A percentile compares a stretch with the other conserved stretches of the same genome.
Conservation (phyloP, 2,113 vertebrate species). For the Potamarius usumacintae region DNA sequence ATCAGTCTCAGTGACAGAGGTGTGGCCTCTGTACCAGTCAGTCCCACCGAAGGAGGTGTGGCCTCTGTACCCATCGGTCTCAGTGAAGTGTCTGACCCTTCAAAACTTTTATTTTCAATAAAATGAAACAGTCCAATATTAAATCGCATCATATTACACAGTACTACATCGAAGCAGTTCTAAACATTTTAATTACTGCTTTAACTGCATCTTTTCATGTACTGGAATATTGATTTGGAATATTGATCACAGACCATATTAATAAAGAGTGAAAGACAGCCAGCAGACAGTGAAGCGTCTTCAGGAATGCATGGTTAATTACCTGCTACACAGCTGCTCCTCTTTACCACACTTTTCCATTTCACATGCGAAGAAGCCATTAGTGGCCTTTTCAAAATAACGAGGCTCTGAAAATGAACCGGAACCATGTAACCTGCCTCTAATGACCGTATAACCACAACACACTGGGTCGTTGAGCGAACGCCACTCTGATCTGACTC, state of each 20-base stretch:
- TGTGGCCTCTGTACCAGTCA: too few relatives aligned
- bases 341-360: constrained; percentile 23
- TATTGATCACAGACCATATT: background rate
- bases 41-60: too few relatives aligned
- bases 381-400: constrained; percentile 60
- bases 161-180: background rate
- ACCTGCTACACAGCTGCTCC: constrained; percentile 54
- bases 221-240: background rate
- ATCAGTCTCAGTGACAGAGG: too few relatives aligned
- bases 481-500: constrained; percentile 21
- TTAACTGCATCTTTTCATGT: background rate
- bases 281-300: background rate
- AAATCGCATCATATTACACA: background rate
- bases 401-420: constrained; percentile 40
- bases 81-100: background rate
- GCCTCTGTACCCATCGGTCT: too few relatives aligned
- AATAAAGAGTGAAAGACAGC: background rate
- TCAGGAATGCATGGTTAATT: background rate
- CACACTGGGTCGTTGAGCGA: constrained; percentile 57
- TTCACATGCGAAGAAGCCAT: constrained; percentile 46
- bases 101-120: background rate
- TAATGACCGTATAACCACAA: constrained; percentile 63
- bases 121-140: background rate
- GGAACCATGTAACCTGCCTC: constrained; percentile 61
- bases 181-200: background rate